Evolutionary conservation across 1,140 invertebrate species (phyloP), one percentile per base, ranked within the genome.

Genomic region (Drosophila melanica): DNA sequence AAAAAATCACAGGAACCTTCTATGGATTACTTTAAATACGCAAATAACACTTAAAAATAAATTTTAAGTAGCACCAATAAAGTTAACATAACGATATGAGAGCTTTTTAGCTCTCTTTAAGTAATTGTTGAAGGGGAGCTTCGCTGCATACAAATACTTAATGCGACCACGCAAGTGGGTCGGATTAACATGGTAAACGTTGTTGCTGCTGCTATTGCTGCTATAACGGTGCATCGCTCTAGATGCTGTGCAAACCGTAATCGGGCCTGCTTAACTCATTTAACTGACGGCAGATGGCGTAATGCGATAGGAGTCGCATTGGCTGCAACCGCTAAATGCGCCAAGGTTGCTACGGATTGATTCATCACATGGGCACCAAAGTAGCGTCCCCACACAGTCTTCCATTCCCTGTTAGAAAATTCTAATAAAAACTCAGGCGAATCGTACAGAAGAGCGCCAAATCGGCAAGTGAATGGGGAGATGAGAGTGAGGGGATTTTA

Each of bases 211-310:
- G 9, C 11, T 54, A 5, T 18, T n/a, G 35, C 18, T 4, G 7
- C 39, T 7, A n/a, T 14, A 41, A 42, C n/a, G 37, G 39, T 16
- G n/a, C 39, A 42, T 58, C 54, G 8, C n/a, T 58, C 6, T 35
- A 3, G 47, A 7, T 27, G 27, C 27, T n/a, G 14, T 51, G 48
- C n/a, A 20, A 57, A 14, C 55, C 23, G 41, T 58, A 58, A 58
- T 58, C 23, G 50, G 30, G 48, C 48, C 37, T 39, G 58, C 30
- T 63, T 69, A 69, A 63, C 67, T 54, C 41, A 54, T 37, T 63
- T 69, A 69, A 58, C 41, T 44, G 39, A 23, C 47, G 27, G 47
- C 57, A 68, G 66, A 50, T 60, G 57, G 66, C 66, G 47, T 67
- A 59, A 58, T 59, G 55, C 37, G 66, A 37, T 58, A 60, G 20